phyloP scores from a whole-genome alignment of 2,888 invertebrate genomes.

The Eugnorisma glareosa region DNA sequence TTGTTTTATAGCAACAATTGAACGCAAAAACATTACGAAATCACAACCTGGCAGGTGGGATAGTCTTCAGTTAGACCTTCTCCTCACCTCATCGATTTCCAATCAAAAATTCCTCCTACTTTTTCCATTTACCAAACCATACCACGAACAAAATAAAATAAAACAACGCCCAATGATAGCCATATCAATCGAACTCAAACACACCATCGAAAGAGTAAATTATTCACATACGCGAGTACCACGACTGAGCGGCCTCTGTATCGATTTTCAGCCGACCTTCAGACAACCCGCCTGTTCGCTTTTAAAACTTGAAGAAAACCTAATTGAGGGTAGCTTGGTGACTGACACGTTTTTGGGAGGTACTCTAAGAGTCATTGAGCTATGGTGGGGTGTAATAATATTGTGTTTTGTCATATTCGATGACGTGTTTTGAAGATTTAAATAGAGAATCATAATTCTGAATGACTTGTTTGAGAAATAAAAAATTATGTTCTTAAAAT shows the following conservation, averaged over 20 bases:
- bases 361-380: conserved; percentile 15
- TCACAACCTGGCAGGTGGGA: neutral
- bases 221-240: conserved; percentile 45
- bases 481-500: neutral
- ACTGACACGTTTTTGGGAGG: conserved; percentile 20
- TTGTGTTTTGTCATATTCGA: neutral
- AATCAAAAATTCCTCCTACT: neutral
- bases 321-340: conserved; percentile 42
- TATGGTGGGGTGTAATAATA: neutral
- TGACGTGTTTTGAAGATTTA: neutral
- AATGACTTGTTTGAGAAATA: neutral
- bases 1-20: too few species aligned
- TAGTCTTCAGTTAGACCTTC: neutral
- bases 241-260: conserved; percentile 50
- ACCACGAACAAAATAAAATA: neutral
- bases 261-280: conserved; percentile 74
- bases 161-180: neutral
- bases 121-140: neutral
- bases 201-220: conserved; percentile 32
- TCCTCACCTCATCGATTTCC: neutral
- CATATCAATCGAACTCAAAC: conserved; percentile 41
- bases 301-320: conserved; percentile 56
- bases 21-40: neutral
- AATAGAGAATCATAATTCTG: neutral
- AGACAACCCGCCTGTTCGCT: conserved; percentile 61